Evolutionary conservation across 2,888 invertebrate species (phyloP), one percentile per base, ranked within the genome.

Genomic region (Rhabditophanes sp.): DNA sequence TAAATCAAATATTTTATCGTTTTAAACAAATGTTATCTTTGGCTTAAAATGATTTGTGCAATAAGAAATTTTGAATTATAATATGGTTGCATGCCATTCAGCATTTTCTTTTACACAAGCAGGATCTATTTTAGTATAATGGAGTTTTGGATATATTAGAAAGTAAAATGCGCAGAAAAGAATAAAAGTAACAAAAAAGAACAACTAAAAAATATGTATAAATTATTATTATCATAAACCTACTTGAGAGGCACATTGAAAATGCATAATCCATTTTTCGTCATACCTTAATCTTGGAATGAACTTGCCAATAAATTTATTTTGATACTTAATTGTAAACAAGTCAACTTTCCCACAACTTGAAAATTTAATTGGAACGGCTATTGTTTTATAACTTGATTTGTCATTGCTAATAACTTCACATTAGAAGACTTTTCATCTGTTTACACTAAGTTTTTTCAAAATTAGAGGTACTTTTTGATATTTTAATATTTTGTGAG

Each of bases 141-240:
- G 50, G 7, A 62, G 37, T 35, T 56, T 52, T 4, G 62, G 62
- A 35, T 62, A 62, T 24, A 63, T 46, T 11, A 63, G 41, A 37
- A 62, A 62, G 39, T 53, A 62, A 45, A 62, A 63, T 4, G 59
- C 43, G 34, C 53, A 53, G 40, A 62, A 62, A 19, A 56, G 37
- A 9, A 57, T 51, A 39, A 62, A 62, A 1, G 54, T 53, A 35
- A 62, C 53, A 44, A 63, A 61, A 42, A 63, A 61, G 1, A 49
- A 33, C 55, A 62, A 57, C 57, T 62, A 43, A 14, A 46, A 35
- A n/a, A 18, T 6, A 9, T 16, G 1, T 4, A 9, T 48, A 8
- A 20, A 34, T 17, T 41, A 38, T 30, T 9, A 15, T 32, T 6
- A 14, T 7, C 3, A 32, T 6, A 12, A 3, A 28, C 29, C 9